phyloP scores from a whole-genome alignment of 2,113 vertebrate genomes.

The Podarcis cretensis region DNA sequence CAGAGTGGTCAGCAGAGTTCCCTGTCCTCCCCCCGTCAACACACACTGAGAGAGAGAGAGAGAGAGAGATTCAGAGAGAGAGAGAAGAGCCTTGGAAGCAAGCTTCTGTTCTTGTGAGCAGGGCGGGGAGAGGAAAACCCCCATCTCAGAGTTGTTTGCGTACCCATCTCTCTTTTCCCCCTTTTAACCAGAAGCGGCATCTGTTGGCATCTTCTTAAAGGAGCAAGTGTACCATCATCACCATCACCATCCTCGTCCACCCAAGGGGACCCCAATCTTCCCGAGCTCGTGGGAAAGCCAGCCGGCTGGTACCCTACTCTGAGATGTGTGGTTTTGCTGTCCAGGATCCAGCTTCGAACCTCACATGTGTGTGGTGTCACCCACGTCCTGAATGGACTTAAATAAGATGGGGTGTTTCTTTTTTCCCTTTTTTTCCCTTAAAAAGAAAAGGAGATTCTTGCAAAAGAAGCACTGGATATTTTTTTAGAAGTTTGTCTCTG shows the following conservation, averaged over 20 bases:
- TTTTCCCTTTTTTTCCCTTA: not conserved
- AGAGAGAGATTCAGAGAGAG: conserved; percentile 56
- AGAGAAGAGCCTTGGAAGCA: conserved; percentile 78
- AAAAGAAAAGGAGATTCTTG: conserved; percentile 67
- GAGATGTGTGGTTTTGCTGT: conserved; percentile 84
- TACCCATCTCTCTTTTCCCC: not conserved
- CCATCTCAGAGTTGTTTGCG: conserved; percentile 86
- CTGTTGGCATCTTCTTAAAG: conserved; percentile 55
- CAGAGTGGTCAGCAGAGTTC: conserved; percentile 73
- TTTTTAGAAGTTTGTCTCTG: conserved; percentile 79
- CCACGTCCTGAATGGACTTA: conserved; percentile 78
- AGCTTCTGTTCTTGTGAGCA: conserved; percentile 78
- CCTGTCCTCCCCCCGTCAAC: conserved; percentile 73
- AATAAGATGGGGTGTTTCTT: conserved; percentile 64
- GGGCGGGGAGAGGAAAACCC: conserved; percentile 77
- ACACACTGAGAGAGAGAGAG: conserved; percentile 26
- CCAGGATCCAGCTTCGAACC: conserved; percentile 70
- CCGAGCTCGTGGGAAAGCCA: conserved; percentile 36
- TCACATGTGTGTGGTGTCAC: conserved; percentile 67
- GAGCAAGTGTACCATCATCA: conserved; percentile 45
- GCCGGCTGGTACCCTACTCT: conserved; percentile 68
- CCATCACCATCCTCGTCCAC: no score
- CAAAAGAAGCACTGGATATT: conserved; percentile 73
- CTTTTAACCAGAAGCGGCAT: conserved; percentile 36
- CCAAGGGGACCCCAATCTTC: conserved; percentile 47